A percentile compares a stretch with the other conserved stretches of the same genome.
Evolutionary conservation across 2,113 vertebrate species (phyloP).

Genomic region (Monarcha castaneiventris): DNA sequence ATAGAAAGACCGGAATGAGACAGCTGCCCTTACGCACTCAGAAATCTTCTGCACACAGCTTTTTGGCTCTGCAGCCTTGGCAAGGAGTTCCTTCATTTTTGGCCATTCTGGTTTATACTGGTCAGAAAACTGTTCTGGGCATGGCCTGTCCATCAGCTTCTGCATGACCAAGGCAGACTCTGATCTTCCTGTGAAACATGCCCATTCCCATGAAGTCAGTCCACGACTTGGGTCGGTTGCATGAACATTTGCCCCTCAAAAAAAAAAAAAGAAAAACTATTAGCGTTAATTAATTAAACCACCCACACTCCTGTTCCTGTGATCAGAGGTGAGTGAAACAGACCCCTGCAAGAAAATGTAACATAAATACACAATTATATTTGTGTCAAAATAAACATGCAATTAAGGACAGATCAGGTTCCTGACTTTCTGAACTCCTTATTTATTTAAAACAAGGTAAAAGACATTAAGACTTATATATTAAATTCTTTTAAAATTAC

Average conservation of each 20-base stretch:
- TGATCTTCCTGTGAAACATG: conserved; percentile 86
- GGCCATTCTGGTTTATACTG: conserved; percentile 87
- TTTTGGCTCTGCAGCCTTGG: conserved; percentile 80
- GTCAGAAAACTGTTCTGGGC: conserved; percentile 80
- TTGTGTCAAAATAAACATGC: background rate
- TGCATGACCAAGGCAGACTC: conserved; percentile 85
- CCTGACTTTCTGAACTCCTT: background rate
- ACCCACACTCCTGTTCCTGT: background rate
- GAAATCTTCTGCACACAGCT: conserved; percentile 84
- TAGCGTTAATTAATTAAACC: background rate
- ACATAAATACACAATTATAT: background rate
- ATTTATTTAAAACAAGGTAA: background rate
- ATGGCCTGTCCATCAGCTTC: conserved; percentile 83
- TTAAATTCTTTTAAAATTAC: background rate
- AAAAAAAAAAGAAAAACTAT: background rate
- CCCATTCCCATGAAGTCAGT: conserved; percentile 90
- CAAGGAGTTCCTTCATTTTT: conserved; percentile 74
- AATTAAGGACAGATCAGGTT: background rate
- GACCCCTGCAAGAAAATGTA: background rate
- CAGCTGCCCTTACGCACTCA: conserved; percentile 72
- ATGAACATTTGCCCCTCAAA: conserved; percentile 85
- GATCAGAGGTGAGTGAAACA: background rate
- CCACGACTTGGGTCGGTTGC: conserved; percentile 83
- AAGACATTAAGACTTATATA: background rate
- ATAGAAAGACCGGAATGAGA: conserved; percentile 75